These are phyloP conservation scores for Apostichopus leukothele DNA, from an alignment of 53 echinoderm and acorn worm genomes.

Conservation along the genomic window DNA sequence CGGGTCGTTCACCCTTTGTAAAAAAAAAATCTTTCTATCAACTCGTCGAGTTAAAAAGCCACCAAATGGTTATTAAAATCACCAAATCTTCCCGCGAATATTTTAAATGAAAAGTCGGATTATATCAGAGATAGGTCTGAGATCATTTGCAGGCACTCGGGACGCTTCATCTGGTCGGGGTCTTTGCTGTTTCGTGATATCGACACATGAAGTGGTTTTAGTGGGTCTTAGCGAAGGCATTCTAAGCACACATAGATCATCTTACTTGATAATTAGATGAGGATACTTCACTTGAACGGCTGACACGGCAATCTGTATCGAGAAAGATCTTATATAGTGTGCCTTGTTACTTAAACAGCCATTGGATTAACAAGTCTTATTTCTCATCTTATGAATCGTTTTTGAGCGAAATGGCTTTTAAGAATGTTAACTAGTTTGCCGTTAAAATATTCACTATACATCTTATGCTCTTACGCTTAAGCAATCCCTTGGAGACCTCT, in stretches of 20 bases:
- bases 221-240: constrained; percentile 24
- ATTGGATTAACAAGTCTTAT: background rate
- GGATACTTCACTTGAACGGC: constrained; percentile 9
- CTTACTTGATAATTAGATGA: constrained; percentile 33
- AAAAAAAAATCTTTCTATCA: constrained; percentile 1
- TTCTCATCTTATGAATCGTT: background rate
- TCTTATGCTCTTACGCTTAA: too few relatives aligned
- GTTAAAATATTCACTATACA: too few relatives aligned
- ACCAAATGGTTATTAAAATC: constrained; percentile 48
- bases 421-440: background rate
- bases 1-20: constrained; percentile 48
- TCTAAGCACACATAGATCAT: constrained; percentile 25
- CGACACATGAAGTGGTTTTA: constrained; percentile 37
- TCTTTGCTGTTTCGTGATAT: constrained; percentile 35
- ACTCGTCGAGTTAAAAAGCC: constrained; percentile 43
- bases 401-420: background rate
- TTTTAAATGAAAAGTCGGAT: constrained; percentile 39
- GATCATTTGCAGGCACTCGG: constrained; percentile 45
- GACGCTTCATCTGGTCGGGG: constrained; percentile 26
- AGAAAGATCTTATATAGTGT: constrained; percentile 3
- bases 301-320: background rate
- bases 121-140: constrained; percentile 37
- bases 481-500: too few relatives aligned
- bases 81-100: constrained; percentile 34
- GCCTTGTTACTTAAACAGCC: constrained; percentile 28